A percentile compares a stretch with the other conserved stretches of the same genome.
Conservation (phyloP, 2,888 invertebrate species). For the Sinohyriopsis cumingii region DNA sequence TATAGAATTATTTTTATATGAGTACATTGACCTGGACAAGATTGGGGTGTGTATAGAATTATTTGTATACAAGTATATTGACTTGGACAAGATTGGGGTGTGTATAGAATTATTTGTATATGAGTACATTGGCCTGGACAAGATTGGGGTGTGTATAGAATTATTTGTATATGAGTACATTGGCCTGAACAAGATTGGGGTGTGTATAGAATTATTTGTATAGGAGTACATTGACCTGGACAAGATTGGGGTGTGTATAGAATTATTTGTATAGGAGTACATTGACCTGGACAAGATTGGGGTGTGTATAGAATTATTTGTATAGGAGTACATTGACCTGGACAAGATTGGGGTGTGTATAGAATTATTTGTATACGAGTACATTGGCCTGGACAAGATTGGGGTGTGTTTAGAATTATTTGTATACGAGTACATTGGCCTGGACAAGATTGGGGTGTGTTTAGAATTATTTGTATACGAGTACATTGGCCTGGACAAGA, state of each 20-base stretch:
- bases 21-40: constrained; percentile 68
- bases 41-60: constrained; percentile 49
- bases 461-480: constrained; percentile 52
- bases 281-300: constrained; percentile 65
- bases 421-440: constrained; percentile 71
- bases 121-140: constrained; percentile 70
- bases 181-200: constrained; percentile 63
- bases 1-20: constrained; percentile 48
- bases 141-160: constrained; percentile 51
- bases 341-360: constrained; percentile 52
- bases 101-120: constrained; percentile 34
- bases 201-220: constrained; percentile 21
- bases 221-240: constrained; percentile 71
- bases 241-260: constrained; percentile 51
- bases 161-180: constrained; percentile 67
- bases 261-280: constrained; percentile 61
- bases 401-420: constrained; percentile 41
- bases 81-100: constrained; percentile 61
- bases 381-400: constrained; percentile 66
- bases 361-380: constrained; percentile 59
- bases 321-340: constrained; percentile 71
- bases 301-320: constrained; percentile 35
- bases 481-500: constrained; percentile 66
- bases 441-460: constrained; percentile 56
- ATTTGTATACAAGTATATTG: constrained; percentile 67